Base-by-base conservation (phyloP, 1,140 invertebrate species). In the Drosophila kanapiae region DNA sequence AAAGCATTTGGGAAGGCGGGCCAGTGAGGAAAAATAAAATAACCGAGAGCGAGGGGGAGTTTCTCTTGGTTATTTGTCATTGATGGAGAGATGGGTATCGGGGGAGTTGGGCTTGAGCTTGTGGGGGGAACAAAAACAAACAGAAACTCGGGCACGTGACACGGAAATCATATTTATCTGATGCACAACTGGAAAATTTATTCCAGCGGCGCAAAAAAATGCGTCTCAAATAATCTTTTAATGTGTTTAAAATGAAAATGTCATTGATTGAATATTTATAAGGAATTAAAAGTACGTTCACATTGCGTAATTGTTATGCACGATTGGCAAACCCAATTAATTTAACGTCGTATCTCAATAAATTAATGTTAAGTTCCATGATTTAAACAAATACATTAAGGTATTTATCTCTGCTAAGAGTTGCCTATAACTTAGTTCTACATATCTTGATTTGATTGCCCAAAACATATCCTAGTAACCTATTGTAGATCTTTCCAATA, bases 11-110 rank as follows among this genome's bases (percentile, higher is more conserved):
- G 31, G 31, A 31, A 8, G 31, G 6, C 23, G 23, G 3, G 23
- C 23, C 23, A 23, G 23, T 16, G 40, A 4, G 40, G 40, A 40
- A 16, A 33, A 59, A 47, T 59, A 47, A 78, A 54, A 78, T 54
- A 45, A 13, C n/a, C 23, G 18, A 62, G 43, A 38, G 29, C 42
- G 43, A 16, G 51, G 71, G 43, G 74, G 53, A 47, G 82, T 82
- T 71, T 65, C 65, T 64, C 48, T 51, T 53, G 74, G 72, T 80
- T 75, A 88, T 90, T 90, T 91, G 85, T 72, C 69, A 72, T 72
- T 72, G 69, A 72, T 72, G 67, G 67, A 72, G 67, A 68, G 54
- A 72, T 71, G 67, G 69, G 31, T 33, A 71, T 72, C 53, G 67
- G 23, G 54, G 14, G 65, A 58, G 63, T 47, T 27, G 33, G 18